Evolutionary conservation across 2,888 invertebrate genomes (phyloP).

Genomic region (Sarcophaga variegata): DNA sequence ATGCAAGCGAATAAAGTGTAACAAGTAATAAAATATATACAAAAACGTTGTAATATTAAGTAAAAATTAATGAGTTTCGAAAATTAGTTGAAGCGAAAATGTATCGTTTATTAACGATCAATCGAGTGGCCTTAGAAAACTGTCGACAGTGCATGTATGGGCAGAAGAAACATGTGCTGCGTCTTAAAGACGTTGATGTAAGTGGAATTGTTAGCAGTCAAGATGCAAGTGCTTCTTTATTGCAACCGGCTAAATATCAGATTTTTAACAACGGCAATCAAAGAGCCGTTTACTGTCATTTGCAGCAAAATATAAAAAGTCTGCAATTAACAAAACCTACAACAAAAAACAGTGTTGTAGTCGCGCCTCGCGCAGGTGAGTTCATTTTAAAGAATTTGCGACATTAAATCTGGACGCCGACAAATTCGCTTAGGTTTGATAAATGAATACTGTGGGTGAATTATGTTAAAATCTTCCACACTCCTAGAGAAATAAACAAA

Average conservation of each 20-base stretch:
- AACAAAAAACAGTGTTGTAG: neutral
- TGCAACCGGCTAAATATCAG: constrained; percentile 46
- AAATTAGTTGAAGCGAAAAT: constrained; percentile 70
- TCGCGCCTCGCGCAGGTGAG: constrained; percentile 7
- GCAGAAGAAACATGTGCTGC: constrained; percentile 51
- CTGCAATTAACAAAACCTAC: neutral
- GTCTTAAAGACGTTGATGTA: constrained; percentile 10
- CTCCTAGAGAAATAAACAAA: too few species aligned
- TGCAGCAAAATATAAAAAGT: constrained; percentile 14
- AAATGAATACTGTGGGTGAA: too few species aligned
- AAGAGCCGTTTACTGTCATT: constrained; percentile 56
- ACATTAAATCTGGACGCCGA: neutral
- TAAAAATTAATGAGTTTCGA: constrained; percentile 9
- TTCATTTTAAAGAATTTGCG: neutral
- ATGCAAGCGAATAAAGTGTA: constrained; percentile 75
- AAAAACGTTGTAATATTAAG: constrained; percentile 3
- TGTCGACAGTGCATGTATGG: constrained; percentile 71
- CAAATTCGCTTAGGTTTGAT: too few species aligned
- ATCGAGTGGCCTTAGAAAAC: constrained; percentile 74
- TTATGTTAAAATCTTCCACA: too few species aligned
- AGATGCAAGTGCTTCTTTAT: constrained; percentile 72
- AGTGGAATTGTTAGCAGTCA: constrained; percentile 30
- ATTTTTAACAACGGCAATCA: constrained; percentile 13
- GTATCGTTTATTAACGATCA: constrained; percentile 78
- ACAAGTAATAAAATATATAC: constrained; percentile 66